Evolutionary conservation across 2,797 vertebrate genomes (phyloP).

Genomic region (Anisognathus igniventris): DNA sequence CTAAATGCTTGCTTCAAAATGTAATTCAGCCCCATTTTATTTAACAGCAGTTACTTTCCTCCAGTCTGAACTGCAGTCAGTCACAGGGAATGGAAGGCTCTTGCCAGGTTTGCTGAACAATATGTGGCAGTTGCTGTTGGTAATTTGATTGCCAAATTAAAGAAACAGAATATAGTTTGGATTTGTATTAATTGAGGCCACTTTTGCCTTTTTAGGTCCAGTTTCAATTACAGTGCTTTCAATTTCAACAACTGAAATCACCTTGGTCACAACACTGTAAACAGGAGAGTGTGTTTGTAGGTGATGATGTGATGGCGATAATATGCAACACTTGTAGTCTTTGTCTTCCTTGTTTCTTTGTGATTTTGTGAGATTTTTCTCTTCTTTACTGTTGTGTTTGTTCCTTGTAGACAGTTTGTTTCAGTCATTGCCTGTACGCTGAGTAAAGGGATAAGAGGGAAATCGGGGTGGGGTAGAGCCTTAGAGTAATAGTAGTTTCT

Average conservation of each 20-base stretch:
- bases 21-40: background rate
- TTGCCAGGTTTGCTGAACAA: background rate
- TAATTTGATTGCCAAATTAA: background rate
- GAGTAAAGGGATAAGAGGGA: background rate
- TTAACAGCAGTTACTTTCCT: background rate
- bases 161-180: background rate
- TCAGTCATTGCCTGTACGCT: background rate
- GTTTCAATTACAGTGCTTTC: background rate
- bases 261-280: background rate
- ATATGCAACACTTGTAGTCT: background rate
- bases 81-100: background rate
- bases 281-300: background rate
- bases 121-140: background rate
- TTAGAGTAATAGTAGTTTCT: background rate
- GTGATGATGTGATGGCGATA: background rate
- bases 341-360: background rate
- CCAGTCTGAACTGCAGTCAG: background rate
- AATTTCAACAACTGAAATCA: background rate
- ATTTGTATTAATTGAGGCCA: background rate
- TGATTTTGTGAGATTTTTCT: background rate
- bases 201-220: background rate
- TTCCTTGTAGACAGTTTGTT: background rate
- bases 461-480: background rate
- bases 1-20: background rate
- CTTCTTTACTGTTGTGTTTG: background rate